Conservation (phyloP, 2,113 vertebrate genomes). For the Nerophis lumbriciformis region DNA sequence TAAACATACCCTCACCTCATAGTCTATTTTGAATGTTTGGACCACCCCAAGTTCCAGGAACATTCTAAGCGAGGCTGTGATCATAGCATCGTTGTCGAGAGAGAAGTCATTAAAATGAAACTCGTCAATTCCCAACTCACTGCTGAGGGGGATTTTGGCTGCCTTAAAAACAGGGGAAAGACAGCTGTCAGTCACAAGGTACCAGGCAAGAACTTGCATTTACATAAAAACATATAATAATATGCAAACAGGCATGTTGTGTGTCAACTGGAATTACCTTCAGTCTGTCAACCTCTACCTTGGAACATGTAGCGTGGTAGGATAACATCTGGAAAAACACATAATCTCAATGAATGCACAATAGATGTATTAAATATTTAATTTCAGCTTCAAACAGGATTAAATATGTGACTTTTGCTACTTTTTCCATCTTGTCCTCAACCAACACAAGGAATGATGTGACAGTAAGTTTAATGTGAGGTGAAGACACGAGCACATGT, state of each 20-base stretch:
- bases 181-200: conserved; percentile 31
- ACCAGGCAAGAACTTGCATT: not conserved
- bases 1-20: conserved; percentile 59
- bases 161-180: conserved; percentile 55
- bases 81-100: conserved; percentile 77
- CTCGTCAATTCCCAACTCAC: conserved; percentile 74
- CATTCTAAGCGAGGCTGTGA: conserved; percentile 76
- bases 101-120: conserved; percentile 79
- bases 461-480: conserved; percentile 30
- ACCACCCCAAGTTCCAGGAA: conserved; percentile 74
- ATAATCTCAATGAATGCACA: not conserved
- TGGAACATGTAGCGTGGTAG: conserved; percentile 78
- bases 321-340: conserved; percentile 71
- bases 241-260: conserved; percentile 12
- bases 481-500: conserved; percentile 32
- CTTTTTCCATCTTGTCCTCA: conserved; percentile 10
- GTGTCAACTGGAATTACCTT: conserved; percentile 61
- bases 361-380: not conserved
- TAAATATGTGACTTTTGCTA: not conserved
- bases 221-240: not conserved
- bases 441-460: conserved; percentile 12
- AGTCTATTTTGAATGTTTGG: conserved; percentile 79
- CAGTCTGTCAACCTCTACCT: conserved; percentile 75
- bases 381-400: not conserved
- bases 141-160: conserved; percentile 74